Evolutionary conservation across 2,888 invertebrate species (phyloP), one percentile per base, ranked within the genome.

Genomic region (Silvanus unidentatus): DNA sequence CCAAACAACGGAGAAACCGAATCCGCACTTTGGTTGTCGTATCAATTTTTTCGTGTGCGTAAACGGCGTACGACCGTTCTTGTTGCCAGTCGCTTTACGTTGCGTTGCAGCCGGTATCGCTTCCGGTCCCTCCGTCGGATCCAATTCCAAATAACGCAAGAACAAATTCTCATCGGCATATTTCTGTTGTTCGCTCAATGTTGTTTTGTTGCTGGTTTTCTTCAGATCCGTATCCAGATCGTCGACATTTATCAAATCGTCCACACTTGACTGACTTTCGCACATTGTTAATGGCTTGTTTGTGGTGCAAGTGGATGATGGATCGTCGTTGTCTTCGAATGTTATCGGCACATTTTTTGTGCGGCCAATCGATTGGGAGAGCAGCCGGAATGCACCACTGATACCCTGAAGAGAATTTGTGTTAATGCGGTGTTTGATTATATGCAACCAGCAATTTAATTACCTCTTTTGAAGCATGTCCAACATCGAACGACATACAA

Each of bases 401-500:
- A 78, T 73, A 50, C 74, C 74, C 77, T 78, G 60, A 2, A 67
- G 69, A 45, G 4, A 22, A 22, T n/a, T 9, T 13, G 36, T 39
- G 9, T 3, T 22, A 12, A 39, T 1, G n/a, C 12, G 12, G 27
- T 27, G 5, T 27, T 39, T 38, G 16, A 38, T 16, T 6, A 38
- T 39, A 12, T 14, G 12, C 35, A 12, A 35, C 35, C 12, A 35
- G 9, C 4, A 35, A 35, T 22, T 22, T 22, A 77, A 79, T 75
- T 77, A 83, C 82, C 81, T 80, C 80, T 68, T 80, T 82, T 73
- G 84, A 77, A 59, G 86, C 83, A 79, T 88, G 82, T 73, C 84
- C 84, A 63, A 93, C 77, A 60, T 89, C 87, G 75, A 93, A 89
- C 73, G 91, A 90, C 84, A 89, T 87, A 74, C 92, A 93, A 79